Evolutionary conservation across 2,888 invertebrate species (phyloP).

Genomic region (Ornithoptera priamus): DNA sequence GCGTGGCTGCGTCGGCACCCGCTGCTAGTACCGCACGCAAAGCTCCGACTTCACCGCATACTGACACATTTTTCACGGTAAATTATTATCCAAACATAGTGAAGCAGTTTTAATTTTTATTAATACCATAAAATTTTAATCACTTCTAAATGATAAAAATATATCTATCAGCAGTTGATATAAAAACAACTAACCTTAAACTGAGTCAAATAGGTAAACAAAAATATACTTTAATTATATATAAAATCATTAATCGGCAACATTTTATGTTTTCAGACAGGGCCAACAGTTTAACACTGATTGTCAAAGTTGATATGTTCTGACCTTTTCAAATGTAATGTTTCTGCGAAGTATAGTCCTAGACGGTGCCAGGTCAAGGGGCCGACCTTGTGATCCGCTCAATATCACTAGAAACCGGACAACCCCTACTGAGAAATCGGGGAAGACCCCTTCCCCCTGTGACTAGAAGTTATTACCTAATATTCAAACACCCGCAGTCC

Average conservation of each 20-base stretch:
- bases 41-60: constrained; percentile 95
- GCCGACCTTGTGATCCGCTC: constrained; percentile 92
- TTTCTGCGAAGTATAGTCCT: constrained; percentile 46
- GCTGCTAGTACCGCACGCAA: constrained; percentile 90
- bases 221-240: neutral
- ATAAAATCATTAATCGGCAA: constrained; percentile 1
- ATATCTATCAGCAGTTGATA: no score
- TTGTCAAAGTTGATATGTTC: constrained; percentile 42
- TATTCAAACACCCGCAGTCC: constrained; percentile 11
- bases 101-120: neutral
- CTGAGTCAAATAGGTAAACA: no score
- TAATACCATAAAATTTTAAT: neutral
- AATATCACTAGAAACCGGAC: constrained; percentile 82
- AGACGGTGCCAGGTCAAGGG: constrained; percentile 85
- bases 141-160: no score
- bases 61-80: constrained; percentile 62
- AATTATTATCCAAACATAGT: constrained; percentile 18
- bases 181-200: no score
- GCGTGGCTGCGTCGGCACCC: constrained; percentile 92
- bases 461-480: constrained; percentile 1
- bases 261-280: neutral
- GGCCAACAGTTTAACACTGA: constrained; percentile 34
- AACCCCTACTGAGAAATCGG: constrained; percentile 37
- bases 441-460: constrained; percentile 9
- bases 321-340: constrained; percentile 49